Evolutionary conservation across 2,113 vertebrate genomes (phyloP), one percentile per base, ranked within the genome.

Genomic region (Microtus pennsylvanicus): DNA sequence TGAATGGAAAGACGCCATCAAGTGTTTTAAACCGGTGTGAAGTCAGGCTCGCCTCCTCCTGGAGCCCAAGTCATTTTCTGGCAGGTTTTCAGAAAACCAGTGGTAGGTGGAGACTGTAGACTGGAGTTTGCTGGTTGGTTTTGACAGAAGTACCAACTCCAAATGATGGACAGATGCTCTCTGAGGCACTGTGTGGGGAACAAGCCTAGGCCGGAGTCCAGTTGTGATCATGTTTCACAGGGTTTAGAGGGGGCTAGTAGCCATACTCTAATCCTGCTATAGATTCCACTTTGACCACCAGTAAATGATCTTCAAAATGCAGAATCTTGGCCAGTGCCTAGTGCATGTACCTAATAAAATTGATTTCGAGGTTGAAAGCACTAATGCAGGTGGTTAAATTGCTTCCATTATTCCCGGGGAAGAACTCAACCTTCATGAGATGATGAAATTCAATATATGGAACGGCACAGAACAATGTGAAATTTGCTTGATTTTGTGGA

Each of bases 21-120:
- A 88, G 86, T 87, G 58, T 96, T 98, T 98, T 96, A 97, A 97
- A 97, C 81, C 14, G 42, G 92, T 96, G 94, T 80, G 96, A 98
- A 91, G 52, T 74, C 85, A 42, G 94, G 16, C n/a, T n/a, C n/a
- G n/a, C n/a, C 91, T 80, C 93, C 42, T 86, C 35, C 50, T 67
- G 38, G 78, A 91, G 45, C 91, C 89, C 16, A 63, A 58, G 85
- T 88, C 61, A 42, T 76, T 87, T 55, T 75, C 69, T 89, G 94
- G 94, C 82, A 81, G 13, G 70, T 78, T 91, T 91, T 94, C 82
- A 82, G 94, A 93, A 85, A 63, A 74, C 4, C 45, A 50, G 33
- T 74, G 72, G 28, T 95, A 12, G 72, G 70, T 61, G 75, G 94
- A 94, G 28, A 6, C 3, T 65, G 21, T 12, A 42, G 67, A 87